Evolutionary conservation across 1,140 invertebrate species (phyloP), one percentile per base, ranked within the genome.

Genomic region (Telenomus remus): DNA sequence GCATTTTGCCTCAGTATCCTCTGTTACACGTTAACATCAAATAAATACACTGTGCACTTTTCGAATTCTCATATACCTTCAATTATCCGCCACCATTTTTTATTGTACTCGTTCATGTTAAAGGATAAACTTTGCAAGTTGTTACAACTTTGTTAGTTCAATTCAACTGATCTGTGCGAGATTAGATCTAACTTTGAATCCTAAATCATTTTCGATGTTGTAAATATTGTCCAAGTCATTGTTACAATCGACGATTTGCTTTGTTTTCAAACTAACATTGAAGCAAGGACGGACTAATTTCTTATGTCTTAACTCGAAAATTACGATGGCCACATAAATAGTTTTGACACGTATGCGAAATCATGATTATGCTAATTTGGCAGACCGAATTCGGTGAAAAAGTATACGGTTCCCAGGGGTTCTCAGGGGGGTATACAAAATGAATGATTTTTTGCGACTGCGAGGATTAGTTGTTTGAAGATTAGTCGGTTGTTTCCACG

Each of bases 401-500:
- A 53, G 54, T 64, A 44, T 34, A n/a, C n/a, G 46, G 59, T 63
- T 63, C 59, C 39, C 49, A 53, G 27, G 50, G 42, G 13, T 64
- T 19, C 50, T 39, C 42, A 48, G 37, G 13, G n/a, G 10, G 46
- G 44, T 4, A 49, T 16, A 47, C 39, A 47, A 66, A 56, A 66
- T 42, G 37, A 61, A 61, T 47, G 12, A 47, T 70, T 61, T 66
- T 74, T 74, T 56, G 57, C 51, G 47, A 7, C 5, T 16, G 43
- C 12, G 48, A 37, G 55, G 63, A 66, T 63, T 61, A 66, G 43
- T 34, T 44, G 53, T 43, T 10, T n/a, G 44, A 42, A 74, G 57
- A 66, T 74, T 74, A 74, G 71, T 63, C 66, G 7, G 12, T 54
- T 12, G 53, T 61, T 72, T 74, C 63, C 57, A 50, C 56, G 63